Conservation (phyloP, 2,888 invertebrate genomes). For the Xestia sexstrigata region DNA sequence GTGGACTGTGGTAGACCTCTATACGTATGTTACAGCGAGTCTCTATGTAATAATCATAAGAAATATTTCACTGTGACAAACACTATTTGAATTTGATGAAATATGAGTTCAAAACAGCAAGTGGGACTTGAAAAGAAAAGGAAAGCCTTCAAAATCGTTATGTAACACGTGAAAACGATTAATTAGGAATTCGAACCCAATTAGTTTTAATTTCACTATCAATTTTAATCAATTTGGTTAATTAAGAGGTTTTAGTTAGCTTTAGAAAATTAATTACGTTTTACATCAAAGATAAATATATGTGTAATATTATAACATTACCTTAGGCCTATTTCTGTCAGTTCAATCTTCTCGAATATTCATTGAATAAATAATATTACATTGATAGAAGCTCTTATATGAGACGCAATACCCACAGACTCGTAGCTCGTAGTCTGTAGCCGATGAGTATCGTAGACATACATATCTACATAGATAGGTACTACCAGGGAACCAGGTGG, state of each 20-base stretch:
- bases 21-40: too few relatives aligned
- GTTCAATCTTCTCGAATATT: constrained; percentile 27
- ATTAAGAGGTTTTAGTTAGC: constrained; percentile 32
- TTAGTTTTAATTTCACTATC: constrained; percentile 1
- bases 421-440: background rate
- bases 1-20: too few relatives aligned
- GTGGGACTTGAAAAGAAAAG: background rate
- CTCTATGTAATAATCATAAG: too few relatives aligned
- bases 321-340: constrained; percentile 13
- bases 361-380: constrained; percentile 47
- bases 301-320: constrained; percentile 30
- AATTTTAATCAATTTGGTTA: constrained; percentile 15
- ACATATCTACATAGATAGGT: background rate
- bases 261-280: constrained; percentile 40
- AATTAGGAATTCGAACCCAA: background rate
- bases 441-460: background rate
- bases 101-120: background rate
- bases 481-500: background rate
- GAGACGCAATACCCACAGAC: constrained; percentile 6
- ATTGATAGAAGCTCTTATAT: constrained; percentile 24
- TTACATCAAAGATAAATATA: constrained; percentile 26
- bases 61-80: too few relatives aligned
- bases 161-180: background rate
- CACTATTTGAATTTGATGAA: background rate
- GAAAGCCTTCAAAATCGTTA: background rate